Conservation (phyloP, 2,888 invertebrate species). For the Trichopria drosophilae region DNA sequence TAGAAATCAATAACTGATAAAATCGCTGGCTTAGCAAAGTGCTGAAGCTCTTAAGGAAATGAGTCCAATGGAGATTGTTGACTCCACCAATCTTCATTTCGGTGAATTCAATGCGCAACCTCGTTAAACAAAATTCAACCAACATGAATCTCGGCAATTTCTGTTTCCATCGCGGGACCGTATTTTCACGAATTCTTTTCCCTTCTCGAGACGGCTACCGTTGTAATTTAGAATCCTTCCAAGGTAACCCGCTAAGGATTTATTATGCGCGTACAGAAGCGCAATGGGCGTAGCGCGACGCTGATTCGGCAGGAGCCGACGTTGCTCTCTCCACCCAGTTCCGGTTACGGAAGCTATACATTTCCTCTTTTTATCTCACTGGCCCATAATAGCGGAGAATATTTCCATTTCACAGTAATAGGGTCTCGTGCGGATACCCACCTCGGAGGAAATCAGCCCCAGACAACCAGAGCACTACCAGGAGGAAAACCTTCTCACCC, state of each 20-base stretch:
- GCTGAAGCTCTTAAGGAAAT: too few relatives aligned
- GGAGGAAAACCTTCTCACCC: constrained; percentile 29
- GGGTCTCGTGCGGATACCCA: constrained; percentile 39
- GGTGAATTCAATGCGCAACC: too few relatives aligned
- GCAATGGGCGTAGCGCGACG: neutral
- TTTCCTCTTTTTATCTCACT: constrained; percentile 7
- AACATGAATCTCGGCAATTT: neutral
- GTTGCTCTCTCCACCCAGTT: neutral
- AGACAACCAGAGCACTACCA: constrained; percentile 17
- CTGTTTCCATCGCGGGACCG: neutral
- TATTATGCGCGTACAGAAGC: constrained; percentile 9
- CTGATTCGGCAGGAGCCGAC: constrained; percentile 21
- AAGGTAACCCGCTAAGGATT: constrained; percentile 5
- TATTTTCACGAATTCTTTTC: neutral
- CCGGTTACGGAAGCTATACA: neutral
- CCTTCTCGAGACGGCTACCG: neutral
- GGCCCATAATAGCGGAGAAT: constrained; percentile 24
- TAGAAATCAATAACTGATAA: too few relatives aligned
- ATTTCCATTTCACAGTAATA: constrained; percentile 31
- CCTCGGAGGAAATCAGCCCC: constrained; percentile 46
- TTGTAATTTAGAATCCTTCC: constrained; percentile 1
- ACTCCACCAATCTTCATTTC: too few relatives aligned
- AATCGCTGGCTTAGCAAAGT: too few relatives aligned
- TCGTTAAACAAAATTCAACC: neutral
- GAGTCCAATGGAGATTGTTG: too few relatives aligned